These are phyloP conservation scores for Gonioctena quinquepunctata DNA, from an alignment of 1,140 invertebrate genomes.

Conservation along the genomic window DNA sequence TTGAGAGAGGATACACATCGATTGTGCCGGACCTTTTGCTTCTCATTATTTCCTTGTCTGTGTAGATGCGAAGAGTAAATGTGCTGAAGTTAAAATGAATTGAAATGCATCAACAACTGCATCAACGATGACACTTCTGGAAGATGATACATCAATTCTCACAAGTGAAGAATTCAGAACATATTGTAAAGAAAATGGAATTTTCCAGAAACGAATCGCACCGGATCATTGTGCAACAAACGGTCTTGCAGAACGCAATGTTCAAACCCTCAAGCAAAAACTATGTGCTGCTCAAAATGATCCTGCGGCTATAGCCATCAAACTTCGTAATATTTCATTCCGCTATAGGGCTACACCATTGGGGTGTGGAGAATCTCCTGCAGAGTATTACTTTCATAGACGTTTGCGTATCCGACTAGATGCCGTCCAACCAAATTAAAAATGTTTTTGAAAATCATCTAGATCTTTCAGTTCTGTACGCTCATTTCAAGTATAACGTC, in stretches of 20 bases:
- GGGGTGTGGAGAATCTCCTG: no score
- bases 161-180: slow-evolving; percentile 32
- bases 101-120: slow-evolving; percentile 16
- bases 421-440: no score
- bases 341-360: no score
- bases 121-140: slow-evolving; percentile 29
- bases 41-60: slow-evolving; percentile 34
- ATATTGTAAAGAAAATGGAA: slow-evolving; percentile 27
- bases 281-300: no score
- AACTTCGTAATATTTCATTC: no score
- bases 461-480: no score
- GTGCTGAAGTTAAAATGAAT: slow-evolving; percentile 42
- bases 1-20: slow-evolving; percentile 42
- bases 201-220: background rate
- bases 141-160: slow-evolving; percentile 50
- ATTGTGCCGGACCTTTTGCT: slow-evolving; percentile 42
- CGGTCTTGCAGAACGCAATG: slow-evolving; percentile 44
- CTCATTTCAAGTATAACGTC: no score
- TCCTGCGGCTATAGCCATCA: no score
- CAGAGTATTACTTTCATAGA: no score
- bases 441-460: no score
- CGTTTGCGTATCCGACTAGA: no score
- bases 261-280: slow-evolving; percentile 52
- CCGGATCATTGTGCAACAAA: slow-evolving; percentile 35
- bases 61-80: slow-evolving; percentile 49